These are phyloP conservation scores for Osmerus mordax DNA, from an alignment of 2,113 vertebrate genomes.

Conservation along the genomic window DNA sequence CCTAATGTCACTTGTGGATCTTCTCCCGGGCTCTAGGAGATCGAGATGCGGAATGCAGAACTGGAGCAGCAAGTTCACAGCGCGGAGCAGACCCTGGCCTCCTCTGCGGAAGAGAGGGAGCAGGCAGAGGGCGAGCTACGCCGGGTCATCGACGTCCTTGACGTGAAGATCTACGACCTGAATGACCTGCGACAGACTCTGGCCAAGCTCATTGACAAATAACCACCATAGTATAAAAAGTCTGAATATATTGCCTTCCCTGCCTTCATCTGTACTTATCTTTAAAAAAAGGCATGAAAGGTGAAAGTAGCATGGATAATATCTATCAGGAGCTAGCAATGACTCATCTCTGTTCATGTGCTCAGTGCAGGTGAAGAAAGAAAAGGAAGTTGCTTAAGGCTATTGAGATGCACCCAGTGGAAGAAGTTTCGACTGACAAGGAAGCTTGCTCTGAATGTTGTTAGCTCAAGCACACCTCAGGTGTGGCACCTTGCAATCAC, in stretches of 20 bases:
- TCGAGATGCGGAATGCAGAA: constrained; percentile 80
- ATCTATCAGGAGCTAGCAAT: not conserved
- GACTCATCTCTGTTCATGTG: too few relatives aligned
- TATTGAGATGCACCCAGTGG: constrained; percentile 50
- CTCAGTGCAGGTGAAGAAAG: not conserved
- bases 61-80: constrained; percentile 78
- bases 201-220: constrained; percentile 81
- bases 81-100: constrained; percentile 76
- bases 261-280: not conserved
- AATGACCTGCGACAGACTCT: constrained; percentile 84
- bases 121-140: constrained; percentile 75
- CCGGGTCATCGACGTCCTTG: constrained; percentile 80
- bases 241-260: not conserved
- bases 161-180: constrained; percentile 88
- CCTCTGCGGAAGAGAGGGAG: constrained; percentile 71
- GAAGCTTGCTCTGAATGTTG: constrained; percentile 2
- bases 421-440: constrained; percentile 20
- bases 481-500: not conserved
- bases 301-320: constrained; percentile 21
- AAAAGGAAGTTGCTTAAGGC: constrained; percentile 5
- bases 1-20: not conserved
- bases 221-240: constrained; percentile 30
- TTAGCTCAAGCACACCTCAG: not conserved
- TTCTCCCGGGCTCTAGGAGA: constrained; percentile 69
- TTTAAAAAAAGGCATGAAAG: not conserved